Conservation (phyloP, 1,140 invertebrate genomes). For the Solenopsis fugax region DNA sequence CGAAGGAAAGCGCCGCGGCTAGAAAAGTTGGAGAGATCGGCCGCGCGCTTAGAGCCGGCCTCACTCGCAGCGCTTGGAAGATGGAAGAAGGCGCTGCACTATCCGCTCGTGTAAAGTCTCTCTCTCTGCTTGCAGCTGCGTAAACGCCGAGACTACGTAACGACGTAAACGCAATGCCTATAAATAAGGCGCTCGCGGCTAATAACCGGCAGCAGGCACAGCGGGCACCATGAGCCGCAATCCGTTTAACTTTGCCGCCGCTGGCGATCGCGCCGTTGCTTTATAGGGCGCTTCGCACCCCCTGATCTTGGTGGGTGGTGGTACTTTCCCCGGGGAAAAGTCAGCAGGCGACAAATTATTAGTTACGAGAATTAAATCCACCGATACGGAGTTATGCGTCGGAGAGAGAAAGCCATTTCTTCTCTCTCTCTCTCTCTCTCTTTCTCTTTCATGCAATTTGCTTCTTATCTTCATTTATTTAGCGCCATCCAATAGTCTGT, state of each 20-base stretch:
- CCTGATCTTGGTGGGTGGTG: conserved; percentile 13
- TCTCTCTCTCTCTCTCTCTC: not conserved
- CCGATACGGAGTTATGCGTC: conserved; percentile 28
- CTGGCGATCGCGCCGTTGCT: not conserved
- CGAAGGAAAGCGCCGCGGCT: conserved; percentile 26
- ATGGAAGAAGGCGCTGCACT: conserved; percentile 19
- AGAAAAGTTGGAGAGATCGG: conserved; percentile 61
- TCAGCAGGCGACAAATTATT: conserved; percentile 55
- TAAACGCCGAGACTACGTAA: conserved; percentile 74
- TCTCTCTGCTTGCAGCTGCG: conserved; percentile 68
- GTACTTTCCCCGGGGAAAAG: not conserved
- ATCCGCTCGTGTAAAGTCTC: conserved; percentile 44
- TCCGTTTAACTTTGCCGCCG: conserved; percentile 56
- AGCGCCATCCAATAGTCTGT: not conserved
- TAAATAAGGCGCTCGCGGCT: conserved; percentile 66
- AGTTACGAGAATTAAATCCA: conserved; percentile 49
- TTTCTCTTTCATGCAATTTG: not conserved
- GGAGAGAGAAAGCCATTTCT: not conserved
- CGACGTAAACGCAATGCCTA: conserved; percentile 67
- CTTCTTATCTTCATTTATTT: conserved; percentile 22
- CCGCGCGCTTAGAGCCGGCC: not conserved
- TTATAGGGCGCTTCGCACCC: conserved; percentile 41
- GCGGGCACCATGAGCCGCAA: conserved; percentile 31
- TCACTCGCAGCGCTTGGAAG: conserved; percentile 11
- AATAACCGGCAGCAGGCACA: conserved; percentile 54